Base-by-base conservation (phyloP, 64 coral and sea anemone species). In the Pocillopora verrucosa region DNA sequence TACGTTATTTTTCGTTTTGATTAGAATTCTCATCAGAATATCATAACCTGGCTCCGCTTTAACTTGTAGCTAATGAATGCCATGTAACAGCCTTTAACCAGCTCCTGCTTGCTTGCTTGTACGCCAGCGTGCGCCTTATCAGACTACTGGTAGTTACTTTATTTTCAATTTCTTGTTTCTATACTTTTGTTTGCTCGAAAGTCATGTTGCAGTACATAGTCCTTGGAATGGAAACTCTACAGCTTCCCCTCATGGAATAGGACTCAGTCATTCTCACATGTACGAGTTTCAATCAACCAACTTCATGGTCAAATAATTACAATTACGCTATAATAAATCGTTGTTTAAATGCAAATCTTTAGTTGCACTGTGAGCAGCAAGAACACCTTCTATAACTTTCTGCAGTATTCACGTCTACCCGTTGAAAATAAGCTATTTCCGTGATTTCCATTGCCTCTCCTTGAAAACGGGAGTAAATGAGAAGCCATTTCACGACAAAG, bases 211-310 rank as follows among this genome's bases (percentile, higher is more conserved):
- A 34, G 15, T 30, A 20, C 77, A 59, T 19, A 79, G 20, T 79
- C 15, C 77, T 59, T 51, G 77, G 77, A 79, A 57, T 79, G 77
- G 57, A 79, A 79, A 79, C 17, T 11, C 77, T n/a, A 79, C 77
- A 59, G 77, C 57, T 79, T 26, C 20, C 9, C 77, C 77, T 10
- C 19, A 56, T 19, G 77, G 77, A 59, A n/a, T 13, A 22, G 22
- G 10, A 25, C 77, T 34, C 30, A n/a, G 3, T 26, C 77, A 79
- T 15, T 51, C 56, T 26, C 77, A 79, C 11, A 60, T 59, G 77
- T 79, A 79, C 77, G 77, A 59, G 22, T 59, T 59, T 79, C 20
- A 25, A n/a, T 13, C 75, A 58, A 9, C 77, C 56, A 59, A 59
- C 7, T 30, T 34, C 22, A 79, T 60, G 58, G 20, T 59, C 59